These are phyloP conservation scores for Macrobrachium rosenbergii DNA, from an alignment of 1,140 invertebrate genomes.

Conservation along the genomic window DNA sequence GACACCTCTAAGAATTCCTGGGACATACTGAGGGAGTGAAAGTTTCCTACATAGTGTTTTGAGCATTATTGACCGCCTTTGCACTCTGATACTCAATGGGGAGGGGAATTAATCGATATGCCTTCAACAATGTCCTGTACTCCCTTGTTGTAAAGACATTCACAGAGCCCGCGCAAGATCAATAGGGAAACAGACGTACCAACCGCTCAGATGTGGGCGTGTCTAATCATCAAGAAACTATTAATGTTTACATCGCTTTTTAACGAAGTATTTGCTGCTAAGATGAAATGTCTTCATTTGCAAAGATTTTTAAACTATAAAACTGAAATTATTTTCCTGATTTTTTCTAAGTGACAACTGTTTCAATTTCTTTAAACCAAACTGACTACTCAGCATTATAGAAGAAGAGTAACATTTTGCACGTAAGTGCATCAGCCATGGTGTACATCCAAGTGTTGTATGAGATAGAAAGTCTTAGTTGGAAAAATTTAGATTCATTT, in stretches of 20 bases:
- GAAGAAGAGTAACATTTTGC: no score
- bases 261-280: neutral
- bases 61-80: no score
- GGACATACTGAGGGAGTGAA: neutral
- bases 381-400: no score
- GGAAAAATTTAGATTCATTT: no score
- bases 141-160: constrained; percentile 4
- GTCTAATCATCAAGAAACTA: constrained; percentile 6
- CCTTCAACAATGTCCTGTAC: neutral
- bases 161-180: constrained; percentile 47
- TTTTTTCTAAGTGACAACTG: no score
- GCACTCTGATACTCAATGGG: neutral
- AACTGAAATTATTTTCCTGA: no score
- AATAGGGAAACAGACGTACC: constrained; percentile 31
- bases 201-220: constrained; percentile 43
- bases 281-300: neutral
- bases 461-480: no score
- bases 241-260: neutral
- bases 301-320: no score
- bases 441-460: no score
- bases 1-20: neutral
- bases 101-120: neutral
- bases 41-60: neutral
- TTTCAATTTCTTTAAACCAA: no score
- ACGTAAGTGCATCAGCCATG: no score